A percentile compares a stretch with the other conserved stretches of the same genome.
Evolutionary conservation across 2,113 vertebrate genomes (phyloP).

Genomic region (Vulpes lagopus): DNA sequence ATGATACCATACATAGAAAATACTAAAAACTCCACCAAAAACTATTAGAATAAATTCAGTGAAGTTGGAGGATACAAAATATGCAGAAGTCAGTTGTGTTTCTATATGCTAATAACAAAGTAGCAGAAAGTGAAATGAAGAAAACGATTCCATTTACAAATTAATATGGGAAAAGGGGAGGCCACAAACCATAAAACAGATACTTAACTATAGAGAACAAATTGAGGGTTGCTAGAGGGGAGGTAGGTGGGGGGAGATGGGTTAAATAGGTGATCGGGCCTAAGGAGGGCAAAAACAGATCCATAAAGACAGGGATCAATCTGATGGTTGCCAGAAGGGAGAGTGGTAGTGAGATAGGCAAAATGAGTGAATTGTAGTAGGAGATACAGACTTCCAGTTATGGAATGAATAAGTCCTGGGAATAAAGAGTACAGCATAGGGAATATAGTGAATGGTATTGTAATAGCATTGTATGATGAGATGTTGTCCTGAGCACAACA

Average conservation of each 20-base stretch:
- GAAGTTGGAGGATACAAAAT: neutral
- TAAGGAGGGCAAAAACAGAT: neutral
- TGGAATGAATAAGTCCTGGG: neutral
- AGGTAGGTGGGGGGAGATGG: neutral
- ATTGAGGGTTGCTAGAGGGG: neutral
- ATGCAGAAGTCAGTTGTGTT: neutral
- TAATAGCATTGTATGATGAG: neutral
- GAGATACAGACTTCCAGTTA: neutral
- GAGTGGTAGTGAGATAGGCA: neutral
- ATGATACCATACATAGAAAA: neutral
- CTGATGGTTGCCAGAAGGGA: neutral
- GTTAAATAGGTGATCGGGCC: neutral
- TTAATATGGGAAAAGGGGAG: neutral
- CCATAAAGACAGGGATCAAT: neutral
- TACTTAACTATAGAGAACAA: neutral
- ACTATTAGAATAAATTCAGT: neutral
- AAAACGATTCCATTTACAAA: neutral
- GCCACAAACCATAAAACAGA: neutral
- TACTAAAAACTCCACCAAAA: neutral
- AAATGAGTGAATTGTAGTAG: neutral
- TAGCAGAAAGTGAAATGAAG: neutral
- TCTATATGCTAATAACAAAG: neutral
- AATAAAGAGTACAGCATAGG: neutral
- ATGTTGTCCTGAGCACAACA: neutral
- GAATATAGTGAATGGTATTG: neutral